Evolutionary conservation across 2,113 vertebrate species (phyloP).

Genomic region (Calidris pugnax): DNA sequence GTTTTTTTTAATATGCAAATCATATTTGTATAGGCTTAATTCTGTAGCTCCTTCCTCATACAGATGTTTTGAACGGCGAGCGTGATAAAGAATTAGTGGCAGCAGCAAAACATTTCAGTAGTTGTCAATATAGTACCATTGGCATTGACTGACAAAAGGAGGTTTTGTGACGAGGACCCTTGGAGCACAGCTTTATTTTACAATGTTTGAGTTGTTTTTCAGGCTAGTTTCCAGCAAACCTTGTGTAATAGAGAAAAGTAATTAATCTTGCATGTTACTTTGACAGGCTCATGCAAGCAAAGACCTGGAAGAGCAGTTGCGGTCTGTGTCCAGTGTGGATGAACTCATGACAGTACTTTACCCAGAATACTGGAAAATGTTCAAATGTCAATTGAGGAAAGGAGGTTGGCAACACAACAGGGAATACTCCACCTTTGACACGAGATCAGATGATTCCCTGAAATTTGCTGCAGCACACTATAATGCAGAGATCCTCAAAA

Average conservation of each 20-base stretch:
- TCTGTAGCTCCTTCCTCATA: background rate
- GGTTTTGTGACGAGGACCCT: background rate
- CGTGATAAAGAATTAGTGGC: background rate
- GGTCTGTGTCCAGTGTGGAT: slow-evolving; percentile 92
- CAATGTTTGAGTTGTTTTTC: background rate
- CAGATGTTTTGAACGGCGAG: background rate
- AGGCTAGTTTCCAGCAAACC: background rate
- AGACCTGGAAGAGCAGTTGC: slow-evolving; percentile 89
- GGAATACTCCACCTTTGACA: slow-evolving; percentile 66
- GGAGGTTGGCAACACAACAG: slow-evolving; percentile 71
- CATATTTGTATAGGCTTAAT: background rate
- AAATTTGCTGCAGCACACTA: slow-evolving; percentile 89
- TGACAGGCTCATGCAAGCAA: slow-evolving; percentile 81
- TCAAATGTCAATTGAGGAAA: slow-evolving; percentile 89
- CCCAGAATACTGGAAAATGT: slow-evolving; percentile 91
- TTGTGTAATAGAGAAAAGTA: background rate
- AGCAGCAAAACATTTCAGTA: background rate
- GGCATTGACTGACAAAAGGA: background rate
- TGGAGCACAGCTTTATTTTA: background rate
- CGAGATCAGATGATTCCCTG: slow-evolving; percentile 78
- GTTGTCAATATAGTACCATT: background rate
- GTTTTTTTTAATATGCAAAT: background rate
- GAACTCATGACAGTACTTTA: slow-evolving; percentile 95
- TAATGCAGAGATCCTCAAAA: slow-evolving; percentile 92
- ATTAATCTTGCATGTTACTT: slow-evolving; percentile 43